phyloP scores from a whole-genome alignment of 35 echinoderm and acorn worm species.

The Strongylocentrotus purpuratus region DNA sequence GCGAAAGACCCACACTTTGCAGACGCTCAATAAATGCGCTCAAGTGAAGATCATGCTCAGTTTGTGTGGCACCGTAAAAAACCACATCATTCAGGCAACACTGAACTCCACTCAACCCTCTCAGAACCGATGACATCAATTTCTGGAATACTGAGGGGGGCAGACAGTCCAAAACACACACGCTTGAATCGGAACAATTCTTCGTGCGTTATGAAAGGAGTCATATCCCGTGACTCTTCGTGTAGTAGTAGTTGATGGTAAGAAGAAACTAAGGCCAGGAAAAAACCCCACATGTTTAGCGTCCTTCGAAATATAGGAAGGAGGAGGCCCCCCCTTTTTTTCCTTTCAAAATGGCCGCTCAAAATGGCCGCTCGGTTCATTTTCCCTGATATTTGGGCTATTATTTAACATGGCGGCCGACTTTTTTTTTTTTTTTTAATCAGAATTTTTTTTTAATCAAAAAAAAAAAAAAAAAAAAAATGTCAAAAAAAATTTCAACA shows the following conservation, averaged over 20 bases:
- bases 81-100: constrained; percentile 66
- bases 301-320: too few species aligned
- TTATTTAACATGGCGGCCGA: too few species aligned
- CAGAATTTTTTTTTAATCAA: too few species aligned
- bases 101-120: constrained; percentile 30
- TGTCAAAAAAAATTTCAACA: too few species aligned
- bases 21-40: background rate
- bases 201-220: constrained; percentile 61
- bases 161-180: constrained; percentile 57
- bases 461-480: too few species aligned
- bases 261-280: background rate
- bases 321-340: too few species aligned
- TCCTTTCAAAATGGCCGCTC: too few species aligned
- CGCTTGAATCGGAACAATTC: constrained; percentile 52
- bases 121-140: constrained; percentile 50
- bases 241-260: constrained; percentile 65
- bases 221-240: constrained; percentile 46
- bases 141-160: constrained; percentile 72
- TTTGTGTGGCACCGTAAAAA: constrained; percentile 43
- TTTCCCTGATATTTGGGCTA: too few species aligned
- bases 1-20: constrained; percentile 18
- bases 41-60: constrained; percentile 22
- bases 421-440: too few species aligned
- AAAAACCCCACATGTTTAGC: too few species aligned
- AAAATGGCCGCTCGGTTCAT: too few species aligned